Base-by-base conservation (phyloP, 1,140 invertebrate species). In the Drosophila pachea region DNA sequence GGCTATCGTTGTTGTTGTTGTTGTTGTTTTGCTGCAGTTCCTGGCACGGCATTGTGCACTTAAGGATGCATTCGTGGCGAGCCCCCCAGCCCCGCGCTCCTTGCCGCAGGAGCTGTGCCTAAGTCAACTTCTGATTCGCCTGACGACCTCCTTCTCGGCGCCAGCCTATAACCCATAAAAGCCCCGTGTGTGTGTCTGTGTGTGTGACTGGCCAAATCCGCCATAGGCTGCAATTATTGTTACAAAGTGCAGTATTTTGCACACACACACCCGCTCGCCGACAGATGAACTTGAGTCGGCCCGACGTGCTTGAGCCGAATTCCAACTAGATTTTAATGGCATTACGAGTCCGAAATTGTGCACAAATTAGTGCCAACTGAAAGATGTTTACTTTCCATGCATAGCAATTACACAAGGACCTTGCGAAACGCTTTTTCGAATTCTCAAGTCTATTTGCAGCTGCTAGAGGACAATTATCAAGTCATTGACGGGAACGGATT, bases 1-100 rank as follows among this genome's bases (percentile, higher is more conserved):
- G 22, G 22, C 22, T 22, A 3, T 22, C 3, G 22, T 2, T 48
- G 50, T 43, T 66, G 38, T 56, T 75, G 14, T 45, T 56, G 38
- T 69, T 65, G 38, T 36, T 56, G 16, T 42, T 49, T 49, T 40
- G 42, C 60, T 22, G 32, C 29, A 33, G 48, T 59, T 49, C 61
- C 62, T 65, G 61, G 68, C 79, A 83, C 79, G 78, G 62, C 63
- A 84, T 84, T 73, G 52, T 60, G 54, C 65, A 61, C 78, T 82
- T 73, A 73, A 75, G 75, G 64, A 75, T 83, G 72, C 56, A 72
- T 48, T 49, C 16, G 47, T 36, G 5, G 11, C 31, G 5, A 50
- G 6, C 47, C 33, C 22, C 22, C 22, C 22, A 22, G 22, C 22
- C 22, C 22, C 22, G 22, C 22, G 3, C 22, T 3, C 22, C 31